Conservation (phyloP, 2,888 invertebrate genomes). For the Cosmia trapezina region DNA sequence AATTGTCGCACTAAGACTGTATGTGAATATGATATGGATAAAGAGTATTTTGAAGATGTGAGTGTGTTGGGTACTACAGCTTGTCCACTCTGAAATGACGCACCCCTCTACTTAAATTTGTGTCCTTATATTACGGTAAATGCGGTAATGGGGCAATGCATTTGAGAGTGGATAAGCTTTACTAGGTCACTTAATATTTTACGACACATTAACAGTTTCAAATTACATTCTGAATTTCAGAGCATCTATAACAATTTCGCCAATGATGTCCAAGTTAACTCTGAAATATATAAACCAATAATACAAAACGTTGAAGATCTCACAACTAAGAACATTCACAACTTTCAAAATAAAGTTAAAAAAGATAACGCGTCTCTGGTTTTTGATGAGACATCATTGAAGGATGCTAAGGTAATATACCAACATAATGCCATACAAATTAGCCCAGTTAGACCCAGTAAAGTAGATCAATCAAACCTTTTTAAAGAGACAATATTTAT, state of each 20-base stretch:
- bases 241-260: slow-evolving; percentile 84
- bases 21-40: slow-evolving; percentile 66
- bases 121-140: no score
- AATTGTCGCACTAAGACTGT: slow-evolving; percentile 73
- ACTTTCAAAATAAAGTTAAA: slow-evolving; percentile 73
- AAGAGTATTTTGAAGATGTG: slow-evolving; percentile 82
- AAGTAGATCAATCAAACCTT: background rate
- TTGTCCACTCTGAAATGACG: no score
- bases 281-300: slow-evolving; percentile 81
- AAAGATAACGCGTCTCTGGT: slow-evolving; percentile 77
- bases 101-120: no score
- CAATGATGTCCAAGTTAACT: slow-evolving; percentile 84
- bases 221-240: slow-evolving; percentile 70
- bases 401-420: slow-evolving; percentile 74
- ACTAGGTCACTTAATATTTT: no score
- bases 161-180: no score
- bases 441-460: background rate
- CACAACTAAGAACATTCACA: slow-evolving; percentile 73
- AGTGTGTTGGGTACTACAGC: slow-evolving; percentile 48
- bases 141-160: no score
- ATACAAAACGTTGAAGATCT: slow-evolving; percentile 74
- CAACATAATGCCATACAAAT: background rate
- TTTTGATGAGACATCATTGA: slow-evolving; percentile 78
- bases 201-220: no score
- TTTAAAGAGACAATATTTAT: background rate